These are phyloP conservation scores for Rhadina sibilatrix DNA, from an alignment of 2,113 vertebrate species.

Conservation along the genomic window DNA sequence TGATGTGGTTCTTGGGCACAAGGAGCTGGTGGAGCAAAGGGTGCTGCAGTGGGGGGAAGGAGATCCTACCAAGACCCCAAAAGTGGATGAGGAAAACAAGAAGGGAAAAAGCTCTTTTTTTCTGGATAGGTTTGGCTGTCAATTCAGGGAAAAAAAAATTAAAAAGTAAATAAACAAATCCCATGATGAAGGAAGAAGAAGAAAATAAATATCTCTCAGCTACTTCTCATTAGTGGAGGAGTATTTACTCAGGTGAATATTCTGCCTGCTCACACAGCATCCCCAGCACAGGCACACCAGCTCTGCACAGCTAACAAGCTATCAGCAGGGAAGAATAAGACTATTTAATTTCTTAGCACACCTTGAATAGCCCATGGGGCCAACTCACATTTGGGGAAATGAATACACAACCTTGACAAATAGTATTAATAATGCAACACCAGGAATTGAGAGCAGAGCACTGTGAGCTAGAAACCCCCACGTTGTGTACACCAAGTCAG, in stretches of 20 bases:
- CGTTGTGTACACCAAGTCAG: fast-evolving
- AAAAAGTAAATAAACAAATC: background rate
- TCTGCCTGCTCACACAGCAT: background rate
- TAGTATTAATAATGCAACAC: background rate
- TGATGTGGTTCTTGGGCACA: background rate
- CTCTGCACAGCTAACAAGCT: background rate
- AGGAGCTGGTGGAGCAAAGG: background rate
- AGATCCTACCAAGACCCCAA: background rate
- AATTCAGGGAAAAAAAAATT: background rate
- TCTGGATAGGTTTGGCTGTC: background rate
- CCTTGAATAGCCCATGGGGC: background rate
- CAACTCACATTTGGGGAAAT: background rate
- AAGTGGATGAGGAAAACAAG: fast-evolving
- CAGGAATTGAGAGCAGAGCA: background rate
- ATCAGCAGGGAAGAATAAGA: background rate
- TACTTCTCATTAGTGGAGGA: slow-evolving; percentile 5
- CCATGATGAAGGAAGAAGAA: background rate
- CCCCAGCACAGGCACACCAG: background rate
- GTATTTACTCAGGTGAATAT: background rate
- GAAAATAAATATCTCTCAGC: background rate
- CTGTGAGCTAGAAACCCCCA: background rate
- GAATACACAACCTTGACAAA: background rate
- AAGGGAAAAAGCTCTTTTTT: background rate
- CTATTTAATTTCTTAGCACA: slow-evolving; percentile 17
- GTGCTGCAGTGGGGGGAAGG: background rate